Conservation (phyloP, 2,113 vertebrate species). For the Onychorhynchus coronatus region DNA sequence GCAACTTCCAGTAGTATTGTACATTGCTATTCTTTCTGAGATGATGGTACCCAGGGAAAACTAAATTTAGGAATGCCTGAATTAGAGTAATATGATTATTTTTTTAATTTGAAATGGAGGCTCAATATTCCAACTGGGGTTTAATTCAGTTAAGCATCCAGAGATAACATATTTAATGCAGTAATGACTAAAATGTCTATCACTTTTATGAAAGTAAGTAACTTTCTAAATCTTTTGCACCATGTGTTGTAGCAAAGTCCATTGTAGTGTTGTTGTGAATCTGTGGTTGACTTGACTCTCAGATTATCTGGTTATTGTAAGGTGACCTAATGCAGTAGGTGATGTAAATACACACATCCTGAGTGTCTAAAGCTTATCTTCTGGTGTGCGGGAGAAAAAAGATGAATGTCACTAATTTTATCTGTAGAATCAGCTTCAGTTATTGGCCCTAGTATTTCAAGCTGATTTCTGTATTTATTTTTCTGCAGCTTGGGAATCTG, state of each 20-base stretch:
- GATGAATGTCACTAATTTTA: background rate
- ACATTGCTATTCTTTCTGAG: background rate
- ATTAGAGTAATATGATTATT: background rate
- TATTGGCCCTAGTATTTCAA: background rate
- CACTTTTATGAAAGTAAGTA: background rate
- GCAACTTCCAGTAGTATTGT: background rate
- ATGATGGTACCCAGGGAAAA: background rate
- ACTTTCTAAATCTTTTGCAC: background rate
- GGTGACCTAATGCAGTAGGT: background rate
- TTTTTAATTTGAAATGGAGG: background rate
- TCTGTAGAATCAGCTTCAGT: background rate
- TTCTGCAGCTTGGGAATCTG: background rate
- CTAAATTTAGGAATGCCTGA: constrained; percentile 1
- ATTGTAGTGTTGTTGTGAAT: background rate
- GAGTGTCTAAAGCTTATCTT: background rate
- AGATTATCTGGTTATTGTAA: background rate
- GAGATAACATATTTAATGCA: background rate
- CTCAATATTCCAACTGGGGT: background rate
- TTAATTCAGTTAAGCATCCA: background rate
- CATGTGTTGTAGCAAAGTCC: background rate
- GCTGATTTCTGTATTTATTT: background rate
- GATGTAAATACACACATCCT: background rate
- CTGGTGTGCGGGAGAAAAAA: background rate
- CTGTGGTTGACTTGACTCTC: background rate
- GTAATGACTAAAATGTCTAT: background rate